These are phyloP conservation scores for Choristoneura rosaceana DNA, from an alignment of 2,888 invertebrate genomes.

Conservation along the genomic window DNA sequence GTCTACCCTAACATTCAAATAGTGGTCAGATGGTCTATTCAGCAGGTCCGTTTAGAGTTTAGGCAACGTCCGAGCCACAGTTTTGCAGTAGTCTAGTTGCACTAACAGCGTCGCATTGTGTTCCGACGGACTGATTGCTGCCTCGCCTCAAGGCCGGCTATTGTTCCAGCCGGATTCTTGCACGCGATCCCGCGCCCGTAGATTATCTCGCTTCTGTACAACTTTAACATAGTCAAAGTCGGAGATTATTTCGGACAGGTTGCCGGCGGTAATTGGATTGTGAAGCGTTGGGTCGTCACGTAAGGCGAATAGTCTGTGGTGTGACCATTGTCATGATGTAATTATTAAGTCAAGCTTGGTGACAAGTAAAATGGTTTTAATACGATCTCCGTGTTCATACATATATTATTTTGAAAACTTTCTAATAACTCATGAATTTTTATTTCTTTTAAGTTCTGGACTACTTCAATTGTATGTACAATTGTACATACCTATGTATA, in stretches of 20 bases:
- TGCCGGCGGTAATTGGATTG: conserved; percentile 10
- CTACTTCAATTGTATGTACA: no score
- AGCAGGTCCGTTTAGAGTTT: conserved; percentile 8
- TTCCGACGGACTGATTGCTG: conserved; percentile 69
- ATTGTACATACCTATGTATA: not conserved
- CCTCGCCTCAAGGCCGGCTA: conserved; percentile 75
- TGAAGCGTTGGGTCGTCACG: not conserved
- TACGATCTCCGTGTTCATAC: not conserved
- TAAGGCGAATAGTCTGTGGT: not conserved
- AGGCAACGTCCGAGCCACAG: conserved; percentile 10
- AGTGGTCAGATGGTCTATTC: conserved; percentile 5
- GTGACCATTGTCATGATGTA: not conserved
- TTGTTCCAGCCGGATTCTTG: conserved; percentile 79
- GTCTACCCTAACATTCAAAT: not conserved
- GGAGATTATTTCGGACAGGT: conserved; percentile 14
- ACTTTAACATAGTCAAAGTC: conserved; percentile 13
- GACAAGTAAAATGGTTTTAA: not conserved
- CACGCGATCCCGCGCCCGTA: conserved; percentile 65
- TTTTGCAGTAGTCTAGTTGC: conserved; percentile 23
- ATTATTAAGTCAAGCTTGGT: not conserved
- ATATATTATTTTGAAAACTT: not conserved
- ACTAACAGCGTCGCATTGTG: conserved; percentile 58
- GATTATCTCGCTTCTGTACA: conserved; percentile 46
- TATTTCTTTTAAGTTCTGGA: no score
- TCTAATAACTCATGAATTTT: not conserved